Percentiles rank a stretch among this genome's conserved stretches.
Conservation (phyloP, 1,140 invertebrate genomes). For the Lutraria rhynchaena region DNA sequence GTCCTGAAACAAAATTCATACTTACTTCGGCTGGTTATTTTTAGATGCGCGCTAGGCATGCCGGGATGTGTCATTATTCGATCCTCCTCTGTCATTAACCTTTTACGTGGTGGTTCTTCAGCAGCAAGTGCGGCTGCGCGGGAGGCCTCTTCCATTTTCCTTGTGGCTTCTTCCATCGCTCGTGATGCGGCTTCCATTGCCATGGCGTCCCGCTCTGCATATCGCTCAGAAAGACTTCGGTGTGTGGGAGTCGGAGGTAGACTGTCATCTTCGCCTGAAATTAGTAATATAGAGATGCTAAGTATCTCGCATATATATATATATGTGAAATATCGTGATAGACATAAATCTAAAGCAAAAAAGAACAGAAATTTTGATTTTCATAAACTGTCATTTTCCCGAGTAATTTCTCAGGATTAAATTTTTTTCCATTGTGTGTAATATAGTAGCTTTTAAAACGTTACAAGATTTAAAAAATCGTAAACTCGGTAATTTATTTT, state of each 20-base stretch:
- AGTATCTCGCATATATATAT: too few species aligned
- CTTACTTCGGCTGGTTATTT: conserved; percentile 93
- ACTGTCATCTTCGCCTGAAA: conserved; percentile 75
- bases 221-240: conserved; percentile 73
- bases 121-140: conserved; percentile 69
- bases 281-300: too few species aligned
- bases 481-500: too few species aligned
- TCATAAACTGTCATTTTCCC: too few species aligned
- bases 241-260: conserved; percentile 74
- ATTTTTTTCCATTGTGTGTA: too few species aligned
- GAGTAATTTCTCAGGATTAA: too few species aligned
- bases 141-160: conserved; percentile 80
- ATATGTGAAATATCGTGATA: too few species aligned
- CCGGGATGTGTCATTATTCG: conserved; percentile 79
- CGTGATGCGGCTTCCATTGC: conserved; percentile 81
- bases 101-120: conserved; percentile 81
- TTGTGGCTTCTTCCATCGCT: conserved; percentile 81
- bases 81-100: conserved; percentile 82
- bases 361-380: too few species aligned
- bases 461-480: too few species aligned
- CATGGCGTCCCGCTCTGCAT: conserved; percentile 80
- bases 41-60: conserved; percentile 90
- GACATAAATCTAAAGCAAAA: too few species aligned
- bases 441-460: too few species aligned
- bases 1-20: conserved; percentile 48